Evolutionary conservation across 1,140 invertebrate genomes (phyloP), one percentile per base, ranked within the genome.

Genomic region (Diabrotica undecimpunctata): DNA sequence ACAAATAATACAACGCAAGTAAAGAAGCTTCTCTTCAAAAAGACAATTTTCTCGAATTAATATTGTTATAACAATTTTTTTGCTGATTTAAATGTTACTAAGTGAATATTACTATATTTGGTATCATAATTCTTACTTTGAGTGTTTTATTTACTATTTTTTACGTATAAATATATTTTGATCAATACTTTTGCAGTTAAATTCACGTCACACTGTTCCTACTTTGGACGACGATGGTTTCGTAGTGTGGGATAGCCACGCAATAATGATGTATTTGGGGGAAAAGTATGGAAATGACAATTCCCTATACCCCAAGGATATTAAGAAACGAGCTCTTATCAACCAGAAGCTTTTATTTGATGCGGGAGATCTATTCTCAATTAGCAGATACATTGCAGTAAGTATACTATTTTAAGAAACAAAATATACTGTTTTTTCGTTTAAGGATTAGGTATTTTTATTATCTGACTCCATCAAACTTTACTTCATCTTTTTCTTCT

Each of bases 181-280:
- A n/a, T n/a, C n/a, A n/a, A n/a, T n/a, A n/a, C n/a, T n/a, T n/a
- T n/a, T n/a, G n/a, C 66, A 81, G 82, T 74, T 85, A 59, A 90
- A 90, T 79, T 86, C 87, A 9, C 84, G 87, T 72, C 87, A 89
- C 64, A 87, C 86, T 2, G 81, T 90, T 65, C 88, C 89, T 5
- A 87, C 86, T 2, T 57, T 75, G 4, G 85, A 87, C 71, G 87
- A 88, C 67, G 81, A 84, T 69, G 88, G 84, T 25, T 87, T 85
- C 54, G 80, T 84, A 56, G 68, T 85, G 56, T 84, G 80, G 79
- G 85, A 85, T 70, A 88, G 87, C 73, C 84, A 86, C 66, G 84
- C 86, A 37, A 86, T 87, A 51, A 80, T 81, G 46, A 66, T 76
- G 6, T 88, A 88, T 75, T 71, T 88, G 54, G 79, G 80, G 6